Conservation (phyloP, 2,797 vertebrate species). For the Phoxinus dragarum region DNA sequence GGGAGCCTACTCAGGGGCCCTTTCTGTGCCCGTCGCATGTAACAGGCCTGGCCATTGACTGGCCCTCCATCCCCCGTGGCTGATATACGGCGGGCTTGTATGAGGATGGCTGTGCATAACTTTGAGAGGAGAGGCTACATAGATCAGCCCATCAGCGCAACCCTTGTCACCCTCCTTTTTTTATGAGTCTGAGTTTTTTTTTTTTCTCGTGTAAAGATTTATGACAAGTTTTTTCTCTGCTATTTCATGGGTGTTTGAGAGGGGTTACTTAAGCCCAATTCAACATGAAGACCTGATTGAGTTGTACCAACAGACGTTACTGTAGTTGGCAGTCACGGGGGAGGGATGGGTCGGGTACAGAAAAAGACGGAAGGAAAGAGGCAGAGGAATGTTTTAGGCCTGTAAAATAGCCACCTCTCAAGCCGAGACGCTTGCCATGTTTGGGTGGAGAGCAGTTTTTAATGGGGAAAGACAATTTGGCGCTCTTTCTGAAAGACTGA, state of each 20-base stretch:
- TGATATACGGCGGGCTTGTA: slow-evolving; percentile 62
- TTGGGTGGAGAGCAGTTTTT: slow-evolving; percentile 48
- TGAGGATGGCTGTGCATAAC: slow-evolving; percentile 55
- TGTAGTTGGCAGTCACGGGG: slow-evolving; percentile 35
- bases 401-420: slow-evolving; percentile 59
- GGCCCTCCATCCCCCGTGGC: slow-evolving; percentile 60
- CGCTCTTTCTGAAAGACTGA: slow-evolving; percentile 52
- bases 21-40: slow-evolving; percentile 73
- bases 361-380: slow-evolving; percentile 52
- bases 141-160: slow-evolving; percentile 70
- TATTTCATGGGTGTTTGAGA: slow-evolving; percentile 67
- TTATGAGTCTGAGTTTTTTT: slow-evolving; percentile 72
- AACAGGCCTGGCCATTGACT: slow-evolving; percentile 72
- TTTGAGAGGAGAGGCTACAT: slow-evolving; percentile 53
- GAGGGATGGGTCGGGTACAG: slow-evolving; percentile 31
- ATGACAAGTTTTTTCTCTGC: slow-evolving; percentile 71
- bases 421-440: slow-evolving; percentile 53
- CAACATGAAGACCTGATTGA: slow-evolving; percentile 61
- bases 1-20: slow-evolving; percentile 79
- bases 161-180: slow-evolving; percentile 75
- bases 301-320: slow-evolving; percentile 50
- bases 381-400: slow-evolving; percentile 50
- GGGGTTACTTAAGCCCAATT: slow-evolving; percentile 58
- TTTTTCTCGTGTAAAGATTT: slow-evolving; percentile 69
- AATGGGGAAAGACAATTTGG: slow-evolving; percentile 62